Evolutionary conservation across 2,113 vertebrate genomes (phyloP).

Genomic region (Oxyruncus cristatus): DNA sequence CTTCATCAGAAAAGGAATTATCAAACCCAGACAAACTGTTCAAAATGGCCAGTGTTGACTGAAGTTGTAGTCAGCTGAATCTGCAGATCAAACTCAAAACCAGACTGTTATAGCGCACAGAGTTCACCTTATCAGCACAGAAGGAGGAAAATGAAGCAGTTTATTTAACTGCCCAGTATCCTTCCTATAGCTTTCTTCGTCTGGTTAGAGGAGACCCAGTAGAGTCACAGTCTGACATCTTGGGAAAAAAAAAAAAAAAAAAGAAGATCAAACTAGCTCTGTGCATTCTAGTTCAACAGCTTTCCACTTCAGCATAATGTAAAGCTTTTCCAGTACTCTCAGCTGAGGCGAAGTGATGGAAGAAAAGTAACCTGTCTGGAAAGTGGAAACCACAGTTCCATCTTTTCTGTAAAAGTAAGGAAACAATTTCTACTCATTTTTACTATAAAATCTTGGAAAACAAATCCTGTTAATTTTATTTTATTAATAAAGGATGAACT

Average conservation of each 20-base stretch:
- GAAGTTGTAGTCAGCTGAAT: not conserved
- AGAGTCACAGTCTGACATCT: not conserved
- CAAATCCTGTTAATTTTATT: not conserved
- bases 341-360: not conserved
- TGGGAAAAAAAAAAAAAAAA: not conserved
- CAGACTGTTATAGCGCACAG: not conserved
- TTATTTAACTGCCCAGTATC: not conserved
- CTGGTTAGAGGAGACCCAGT: not conserved
- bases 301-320: not conserved
- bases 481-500: not conserved
- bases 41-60: not conserved
- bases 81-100: not conserved
- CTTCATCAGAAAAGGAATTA: not conserved
- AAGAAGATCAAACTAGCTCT: not conserved
- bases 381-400: not conserved
- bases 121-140: not conserved
- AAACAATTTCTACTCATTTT: not conserved
- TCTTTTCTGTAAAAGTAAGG: not conserved
- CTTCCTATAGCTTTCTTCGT: not conserved
- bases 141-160: not conserved
- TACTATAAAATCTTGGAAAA: not conserved
- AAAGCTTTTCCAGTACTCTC: not conserved
- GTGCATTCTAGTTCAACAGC: not conserved
- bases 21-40: not conserved
- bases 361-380: not conserved